These are phyloP conservation scores for Atethmia centrago DNA, from an alignment of 2,888 invertebrate genomes.

Conservation along the genomic window DNA sequence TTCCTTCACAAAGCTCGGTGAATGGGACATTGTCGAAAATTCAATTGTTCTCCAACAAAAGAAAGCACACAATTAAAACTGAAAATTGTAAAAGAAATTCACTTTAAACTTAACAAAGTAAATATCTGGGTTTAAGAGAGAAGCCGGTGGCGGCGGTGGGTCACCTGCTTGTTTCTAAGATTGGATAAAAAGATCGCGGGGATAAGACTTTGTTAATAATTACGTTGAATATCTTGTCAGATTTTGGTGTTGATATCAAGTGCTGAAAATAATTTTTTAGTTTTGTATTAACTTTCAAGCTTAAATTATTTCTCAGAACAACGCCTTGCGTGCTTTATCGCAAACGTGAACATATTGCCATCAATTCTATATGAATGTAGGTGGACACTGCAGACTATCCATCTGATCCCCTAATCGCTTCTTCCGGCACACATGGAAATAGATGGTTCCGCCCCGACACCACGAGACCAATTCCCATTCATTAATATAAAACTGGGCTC, in stretches of 20 bases:
- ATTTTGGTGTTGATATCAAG: background rate
- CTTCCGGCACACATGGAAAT: slow-evolving; percentile 22
- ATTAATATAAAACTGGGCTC: slow-evolving; percentile 32
- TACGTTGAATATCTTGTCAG: slow-evolving; percentile 10
- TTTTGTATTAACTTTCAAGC: too few relatives aligned
- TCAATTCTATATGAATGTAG: slow-evolving; percentile 20
- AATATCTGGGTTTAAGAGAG: slow-evolving; percentile 35
- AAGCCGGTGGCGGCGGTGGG: background rate
- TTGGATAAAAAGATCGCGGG: slow-evolving; percentile 12
- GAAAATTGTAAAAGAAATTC: slow-evolving; percentile 43
- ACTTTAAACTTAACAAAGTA: slow-evolving; percentile 50
- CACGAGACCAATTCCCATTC: slow-evolving; percentile 26
- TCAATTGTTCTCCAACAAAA: slow-evolving; percentile 55
- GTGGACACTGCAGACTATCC: background rate
- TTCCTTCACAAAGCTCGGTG: slow-evolving; percentile 29
- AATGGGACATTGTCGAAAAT: slow-evolving; percentile 47
- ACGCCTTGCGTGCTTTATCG: background rate
- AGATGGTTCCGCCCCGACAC: background rate
- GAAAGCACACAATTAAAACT: slow-evolving; percentile 53
- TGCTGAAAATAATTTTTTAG: background rate
- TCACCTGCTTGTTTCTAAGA: slow-evolving; percentile 31
- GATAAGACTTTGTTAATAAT: slow-evolving; percentile 33
- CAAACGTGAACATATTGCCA: slow-evolving; percentile 22
- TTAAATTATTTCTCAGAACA: slow-evolving; percentile 4
- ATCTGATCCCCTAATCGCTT: slow-evolving; percentile 49